phyloP scores from a whole-genome alignment of 2,113 vertebrate genomes.

The Coracopsis vasa region DNA sequence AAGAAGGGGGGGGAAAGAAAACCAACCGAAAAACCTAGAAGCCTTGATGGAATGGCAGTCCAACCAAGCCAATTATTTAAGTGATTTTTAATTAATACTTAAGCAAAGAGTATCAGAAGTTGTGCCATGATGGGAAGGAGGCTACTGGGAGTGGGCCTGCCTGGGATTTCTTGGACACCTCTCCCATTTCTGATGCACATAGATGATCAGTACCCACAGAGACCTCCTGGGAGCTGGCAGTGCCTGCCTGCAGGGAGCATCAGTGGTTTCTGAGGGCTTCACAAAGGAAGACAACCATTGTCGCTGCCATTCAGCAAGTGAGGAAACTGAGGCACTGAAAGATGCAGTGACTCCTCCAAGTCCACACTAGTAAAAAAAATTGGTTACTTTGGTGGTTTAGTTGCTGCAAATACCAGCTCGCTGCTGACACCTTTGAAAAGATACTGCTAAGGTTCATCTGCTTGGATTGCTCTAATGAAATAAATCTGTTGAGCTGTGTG shows the following conservation, averaged over 20 bases:
- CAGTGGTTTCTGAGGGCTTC: background rate
- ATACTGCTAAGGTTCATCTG: background rate
- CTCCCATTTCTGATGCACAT: fast-evolving
- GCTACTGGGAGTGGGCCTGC: background rate
- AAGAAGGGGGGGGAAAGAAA: fast-evolving
- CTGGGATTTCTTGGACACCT: background rate
- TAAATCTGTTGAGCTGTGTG: background rate
- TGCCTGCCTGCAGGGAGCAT: background rate
- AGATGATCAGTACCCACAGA: background rate
- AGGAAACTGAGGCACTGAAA: background rate
- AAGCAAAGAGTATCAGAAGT: background rate
- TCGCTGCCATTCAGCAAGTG: background rate
- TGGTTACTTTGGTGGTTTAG: background rate
- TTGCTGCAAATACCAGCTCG: background rate
- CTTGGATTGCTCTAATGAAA: background rate
- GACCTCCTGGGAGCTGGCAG: background rate
- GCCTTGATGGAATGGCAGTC: background rate
- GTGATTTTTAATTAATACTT: conserved; percentile 67
- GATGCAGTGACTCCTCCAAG: fast-evolving
- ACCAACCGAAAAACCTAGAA: background rate
- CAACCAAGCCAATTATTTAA: conserved; percentile 20
- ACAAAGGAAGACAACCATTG: background rate
- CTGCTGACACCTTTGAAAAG: background rate
- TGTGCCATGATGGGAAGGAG: background rate
- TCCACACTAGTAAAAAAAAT: background rate